phyloP scores from a whole-genome alignment of 2,888 invertebrate genomes.

The Rhyacophila evoluta region DNA sequence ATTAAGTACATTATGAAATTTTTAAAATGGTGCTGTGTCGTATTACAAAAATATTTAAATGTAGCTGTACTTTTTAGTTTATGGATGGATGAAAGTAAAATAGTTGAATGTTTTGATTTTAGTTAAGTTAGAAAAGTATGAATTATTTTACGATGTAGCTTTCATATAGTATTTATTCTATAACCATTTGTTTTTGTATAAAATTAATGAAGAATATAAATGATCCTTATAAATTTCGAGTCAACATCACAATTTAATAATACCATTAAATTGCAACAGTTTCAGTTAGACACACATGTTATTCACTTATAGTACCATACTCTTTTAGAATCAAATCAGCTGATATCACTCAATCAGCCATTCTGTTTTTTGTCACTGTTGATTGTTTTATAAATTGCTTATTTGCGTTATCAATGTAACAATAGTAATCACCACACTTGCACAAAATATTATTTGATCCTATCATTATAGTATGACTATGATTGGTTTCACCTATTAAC shows the following conservation, averaged over 20 bases:
- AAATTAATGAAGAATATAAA: too few relatives aligned
- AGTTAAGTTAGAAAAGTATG: too few relatives aligned
- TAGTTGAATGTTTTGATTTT: too few relatives aligned
- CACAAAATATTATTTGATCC: constrained; percentile 11
- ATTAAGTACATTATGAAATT: too few relatives aligned
- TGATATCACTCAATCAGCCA: constrained; percentile 6
- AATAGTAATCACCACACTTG: background rate
- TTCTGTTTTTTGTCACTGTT: background rate
- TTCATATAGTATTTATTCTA: too few relatives aligned
- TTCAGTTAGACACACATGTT: background rate
- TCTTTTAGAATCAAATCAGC: constrained; percentile 4
- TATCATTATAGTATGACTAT: constrained; percentile 8
- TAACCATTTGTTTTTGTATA: too few relatives aligned
- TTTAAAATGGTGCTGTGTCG: too few relatives aligned
- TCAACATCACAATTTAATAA: background rate
- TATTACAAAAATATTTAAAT: too few relatives aligned
- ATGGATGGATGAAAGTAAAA: too few relatives aligned
- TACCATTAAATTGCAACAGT: background rate
- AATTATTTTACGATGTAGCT: too few relatives aligned
- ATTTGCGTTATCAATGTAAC: background rate
- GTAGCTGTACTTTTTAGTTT: too few relatives aligned
- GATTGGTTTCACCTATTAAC: constrained; percentile 24
- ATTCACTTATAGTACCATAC: constrained; percentile 7
- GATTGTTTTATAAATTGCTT: background rate
- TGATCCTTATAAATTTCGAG: background rate